These are phyloP conservation scores for Tiphia femorata DNA, from an alignment of 2,888 invertebrate species.

Conservation along the genomic window DNA sequence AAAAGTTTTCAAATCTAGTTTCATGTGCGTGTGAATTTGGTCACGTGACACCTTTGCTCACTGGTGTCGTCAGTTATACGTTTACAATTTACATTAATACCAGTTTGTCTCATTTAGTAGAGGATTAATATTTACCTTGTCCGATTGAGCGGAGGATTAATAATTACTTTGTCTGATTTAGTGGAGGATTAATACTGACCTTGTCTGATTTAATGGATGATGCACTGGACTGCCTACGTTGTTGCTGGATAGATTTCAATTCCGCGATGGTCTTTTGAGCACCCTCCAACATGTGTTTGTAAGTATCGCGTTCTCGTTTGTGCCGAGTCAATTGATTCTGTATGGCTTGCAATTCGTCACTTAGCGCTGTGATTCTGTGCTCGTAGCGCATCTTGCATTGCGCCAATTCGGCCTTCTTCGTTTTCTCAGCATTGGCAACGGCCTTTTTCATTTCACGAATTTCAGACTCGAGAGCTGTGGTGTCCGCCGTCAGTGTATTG, in stretches of 20 bases:
- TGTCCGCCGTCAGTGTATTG: constrained; percentile 82
- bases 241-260: constrained; percentile 75
- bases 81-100: too few species aligned
- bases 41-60: too few species aligned
- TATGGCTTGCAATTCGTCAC: constrained; percentile 85
- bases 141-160: too few species aligned
- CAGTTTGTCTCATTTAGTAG: too few species aligned
- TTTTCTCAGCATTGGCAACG: constrained; percentile 78
- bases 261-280: constrained; percentile 88
- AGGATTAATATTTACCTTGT: too few species aligned
- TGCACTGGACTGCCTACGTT: constrained; percentile 70
- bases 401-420: constrained; percentile 82
- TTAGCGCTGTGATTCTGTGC: constrained; percentile 83
- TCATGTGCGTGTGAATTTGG: too few species aligned
- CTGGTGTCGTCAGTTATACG: too few species aligned
- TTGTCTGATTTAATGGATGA: neutral
- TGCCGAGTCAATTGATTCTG: constrained; percentile 83
- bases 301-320: constrained; percentile 89
- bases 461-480: constrained; percentile 81
- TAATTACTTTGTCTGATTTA: too few species aligned
- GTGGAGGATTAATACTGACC: neutral
- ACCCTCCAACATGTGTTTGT: constrained; percentile 89
- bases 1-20: too few species aligned
- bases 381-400: constrained; percentile 88
- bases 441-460: constrained; percentile 77